These are phyloP conservation scores for Charaxes varanes DNA, from an alignment of 1,140 invertebrate species.

Conservation along the genomic window DNA sequence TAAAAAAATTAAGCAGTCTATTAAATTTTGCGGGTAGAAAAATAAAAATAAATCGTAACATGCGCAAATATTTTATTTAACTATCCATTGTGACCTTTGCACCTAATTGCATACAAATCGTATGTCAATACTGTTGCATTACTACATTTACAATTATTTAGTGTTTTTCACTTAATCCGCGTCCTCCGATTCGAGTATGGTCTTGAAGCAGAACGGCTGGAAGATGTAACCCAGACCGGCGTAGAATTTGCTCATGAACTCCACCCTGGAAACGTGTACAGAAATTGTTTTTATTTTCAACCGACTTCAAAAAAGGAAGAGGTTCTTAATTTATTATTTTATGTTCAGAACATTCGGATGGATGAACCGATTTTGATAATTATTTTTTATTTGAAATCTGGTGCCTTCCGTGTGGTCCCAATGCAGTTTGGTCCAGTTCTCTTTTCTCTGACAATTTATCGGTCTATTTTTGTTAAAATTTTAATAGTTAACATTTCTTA, in stretches of 20 bases:
- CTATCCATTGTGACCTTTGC: conserved; percentile 39
- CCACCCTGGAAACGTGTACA: conserved; percentile 77
- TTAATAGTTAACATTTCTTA: too few relatives aligned
- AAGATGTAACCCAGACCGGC: conserved; percentile 90
- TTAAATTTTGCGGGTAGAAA: background rate
- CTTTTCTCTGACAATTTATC: too few relatives aligned
- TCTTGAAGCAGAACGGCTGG: conserved; percentile 94
- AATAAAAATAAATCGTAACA: conserved; percentile 23
- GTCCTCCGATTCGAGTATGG: conserved; percentile 79
- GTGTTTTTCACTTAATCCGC: conserved; percentile 39
- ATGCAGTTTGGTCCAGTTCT: too few relatives aligned
- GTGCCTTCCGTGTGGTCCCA: too few relatives aligned
- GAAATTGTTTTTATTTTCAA: too few relatives aligned
- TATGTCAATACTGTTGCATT: conserved; percentile 42
- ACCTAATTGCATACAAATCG: conserved; percentile 25
- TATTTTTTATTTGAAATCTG: too few relatives aligned
- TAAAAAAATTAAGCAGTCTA: conserved; percentile 1
- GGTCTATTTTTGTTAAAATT: too few relatives aligned
- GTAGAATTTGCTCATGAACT: conserved; percentile 96
- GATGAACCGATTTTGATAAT: too few relatives aligned
- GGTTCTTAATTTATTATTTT: background rate
- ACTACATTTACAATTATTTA: conserved; percentile 31
- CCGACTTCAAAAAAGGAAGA: too few relatives aligned
- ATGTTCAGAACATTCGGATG: background rate
- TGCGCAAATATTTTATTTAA: conserved; percentile 45